Evolutionary conservation across 2,113 vertebrate genomes (phyloP).

Genomic region (Myotis davidii): DNA sequence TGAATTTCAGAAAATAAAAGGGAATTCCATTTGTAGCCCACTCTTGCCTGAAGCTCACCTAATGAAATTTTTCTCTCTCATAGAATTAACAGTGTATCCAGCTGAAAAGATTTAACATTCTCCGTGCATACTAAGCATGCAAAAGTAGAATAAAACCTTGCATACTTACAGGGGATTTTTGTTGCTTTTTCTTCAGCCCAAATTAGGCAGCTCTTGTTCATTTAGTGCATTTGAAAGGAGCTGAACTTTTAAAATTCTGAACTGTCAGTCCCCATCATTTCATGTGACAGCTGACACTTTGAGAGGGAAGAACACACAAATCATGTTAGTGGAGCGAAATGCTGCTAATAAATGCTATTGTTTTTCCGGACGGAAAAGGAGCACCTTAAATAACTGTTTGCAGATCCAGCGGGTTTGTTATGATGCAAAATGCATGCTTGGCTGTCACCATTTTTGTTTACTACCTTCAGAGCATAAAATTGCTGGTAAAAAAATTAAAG

Average conservation of each 20-base stretch:
- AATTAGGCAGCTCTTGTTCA: conserved; percentile 85
- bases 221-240: conserved; percentile 85
- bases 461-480: conserved; percentile 70
- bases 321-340: conserved; percentile 72
- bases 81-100: conserved; percentile 85
- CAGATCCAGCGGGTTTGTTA: conserved; percentile 67
- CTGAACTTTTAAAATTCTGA: conserved; percentile 85
- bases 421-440: conserved; percentile 76
- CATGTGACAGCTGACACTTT: conserved; percentile 84
- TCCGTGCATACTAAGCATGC: conserved; percentile 80
- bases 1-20: conserved; percentile 87
- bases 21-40: conserved; percentile 85
- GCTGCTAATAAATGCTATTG: conserved; percentile 82
- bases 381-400: conserved; percentile 67
- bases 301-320: conserved; percentile 80
- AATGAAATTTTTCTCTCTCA: conserved; percentile 86
- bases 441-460: conserved; percentile 64
- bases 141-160: conserved; percentile 84
- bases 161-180: conserved; percentile 82
- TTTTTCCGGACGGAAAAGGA: conserved; percentile 70
- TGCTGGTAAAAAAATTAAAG: conserved; percentile 58
- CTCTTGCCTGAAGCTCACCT: conserved; percentile 87
- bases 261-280: conserved; percentile 84
- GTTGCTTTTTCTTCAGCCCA: conserved; percentile 81
- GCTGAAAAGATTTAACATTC: conserved; percentile 84